phyloP scores from a whole-genome alignment of 2,113 vertebrate genomes.

The Daboia siamensis region DNA sequence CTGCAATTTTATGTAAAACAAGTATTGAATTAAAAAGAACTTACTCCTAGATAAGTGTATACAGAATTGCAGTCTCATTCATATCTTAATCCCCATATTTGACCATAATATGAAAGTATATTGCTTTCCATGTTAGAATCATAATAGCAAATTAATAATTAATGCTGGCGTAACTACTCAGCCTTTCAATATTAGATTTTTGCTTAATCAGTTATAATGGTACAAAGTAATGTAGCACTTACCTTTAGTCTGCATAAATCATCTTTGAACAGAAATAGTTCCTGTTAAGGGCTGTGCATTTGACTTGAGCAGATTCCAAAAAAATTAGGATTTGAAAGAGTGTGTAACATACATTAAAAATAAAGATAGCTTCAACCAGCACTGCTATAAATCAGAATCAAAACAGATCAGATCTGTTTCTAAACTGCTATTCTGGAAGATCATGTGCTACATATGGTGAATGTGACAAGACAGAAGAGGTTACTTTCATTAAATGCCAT shows the following conservation, averaged over 20 bases:
- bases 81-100: not conserved
- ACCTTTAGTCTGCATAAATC: not conserved
- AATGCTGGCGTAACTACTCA: slow-evolving; percentile 10
- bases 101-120: slow-evolving; percentile 5
- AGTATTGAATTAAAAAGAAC: not conserved
- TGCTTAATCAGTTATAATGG: not conserved
- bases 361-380: not conserved
- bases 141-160: slow-evolving; percentile 33
- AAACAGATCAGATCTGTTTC: not conserved
- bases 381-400: not conserved
- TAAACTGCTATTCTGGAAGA: not conserved
- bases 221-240: slow-evolving; percentile 16
- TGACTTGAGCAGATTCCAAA: not conserved
- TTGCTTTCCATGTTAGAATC: slow-evolving; percentile 19
- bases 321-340: not conserved
- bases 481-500: not conserved
- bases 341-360: not conserved
- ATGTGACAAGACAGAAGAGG: not conserved
- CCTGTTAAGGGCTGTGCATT: not conserved
- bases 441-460: not conserved
- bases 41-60: not conserved
- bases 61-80: not conserved
- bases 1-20: not conserved
- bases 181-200: slow-evolving; percentile 12
- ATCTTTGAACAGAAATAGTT: not conserved